Evolutionary conservation across 1,140 invertebrate species (phyloP).

Genomic region (Neelides sp.): DNA sequence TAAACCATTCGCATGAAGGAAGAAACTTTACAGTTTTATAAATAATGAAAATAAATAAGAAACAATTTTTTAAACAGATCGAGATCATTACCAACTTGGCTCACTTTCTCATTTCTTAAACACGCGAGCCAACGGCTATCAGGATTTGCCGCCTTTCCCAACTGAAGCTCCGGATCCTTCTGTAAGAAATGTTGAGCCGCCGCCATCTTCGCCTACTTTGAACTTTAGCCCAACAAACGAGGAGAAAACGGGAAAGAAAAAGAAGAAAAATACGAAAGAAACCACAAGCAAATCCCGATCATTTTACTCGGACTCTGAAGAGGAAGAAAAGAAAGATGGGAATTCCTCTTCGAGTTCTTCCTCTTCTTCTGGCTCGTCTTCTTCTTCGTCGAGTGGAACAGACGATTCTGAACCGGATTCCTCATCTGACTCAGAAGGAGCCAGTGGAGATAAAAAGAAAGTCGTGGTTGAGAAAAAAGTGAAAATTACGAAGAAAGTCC

Average conservation of each 20-base stretch:
- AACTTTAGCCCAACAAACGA: conserved; percentile 12
- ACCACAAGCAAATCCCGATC: no score
- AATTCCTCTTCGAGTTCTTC: no score
- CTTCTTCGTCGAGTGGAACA: conserved; percentile 14
- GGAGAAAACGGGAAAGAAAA: conserved; percentile 10
- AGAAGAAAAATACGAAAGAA: conserved; percentile 36
- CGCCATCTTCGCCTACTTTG: conserved; percentile 25
- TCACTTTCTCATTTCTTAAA: conserved; percentile 92
- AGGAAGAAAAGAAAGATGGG: no score
- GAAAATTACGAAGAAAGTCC: conserved; percentile 13
- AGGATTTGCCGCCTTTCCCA: conserved; percentile 76
- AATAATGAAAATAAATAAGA: neutral
- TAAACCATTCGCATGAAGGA: no score
- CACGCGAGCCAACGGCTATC: conserved; percentile 67
- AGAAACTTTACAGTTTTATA: no score
- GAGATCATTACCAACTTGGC: conserved; percentile 80
- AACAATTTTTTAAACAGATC: conserved; percentile 41
- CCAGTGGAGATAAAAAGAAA: no score
- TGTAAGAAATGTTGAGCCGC: conserved; percentile 61
- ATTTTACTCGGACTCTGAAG: conserved; percentile 41
- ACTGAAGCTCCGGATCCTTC: conserved; percentile 56
- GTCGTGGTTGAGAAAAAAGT: neutral
- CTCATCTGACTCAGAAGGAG: conserved; percentile 13
- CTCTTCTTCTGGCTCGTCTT: neutral
- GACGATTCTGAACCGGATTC: conserved; percentile 10